phyloP scores from a whole-genome alignment of 1,140 invertebrate genomes.

The Ruditapes philippinarum region DNA sequence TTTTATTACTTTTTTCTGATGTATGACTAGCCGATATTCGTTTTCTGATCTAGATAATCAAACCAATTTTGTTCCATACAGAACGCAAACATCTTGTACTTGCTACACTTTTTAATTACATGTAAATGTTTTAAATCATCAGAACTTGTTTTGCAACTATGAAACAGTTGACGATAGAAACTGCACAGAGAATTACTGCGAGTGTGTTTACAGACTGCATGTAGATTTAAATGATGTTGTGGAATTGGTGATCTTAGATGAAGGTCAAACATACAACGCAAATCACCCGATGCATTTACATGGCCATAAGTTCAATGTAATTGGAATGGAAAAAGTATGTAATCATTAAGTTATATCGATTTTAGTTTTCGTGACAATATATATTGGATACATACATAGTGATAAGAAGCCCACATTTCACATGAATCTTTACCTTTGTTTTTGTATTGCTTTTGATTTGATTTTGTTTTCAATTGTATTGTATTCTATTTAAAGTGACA shows the following conservation, averaged over 20 bases:
- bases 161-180: slow-evolving; percentile 60
- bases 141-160: slow-evolving; percentile 75
- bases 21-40: no score
- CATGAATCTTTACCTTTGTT: no score
- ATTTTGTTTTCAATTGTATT: no score
- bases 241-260: slow-evolving; percentile 78
- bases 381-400: no score
- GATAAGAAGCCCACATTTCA: no score
- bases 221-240: slow-evolving; percentile 75
- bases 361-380: background rate
- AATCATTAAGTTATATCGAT: background rate
- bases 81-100: no score
- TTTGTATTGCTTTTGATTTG: background rate
- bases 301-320: slow-evolving; percentile 91
- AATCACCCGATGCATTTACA: slow-evolving; percentile 92
- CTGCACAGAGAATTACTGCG: slow-evolving; percentile 75
- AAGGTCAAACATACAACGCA: slow-evolving; percentile 84
- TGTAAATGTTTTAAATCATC: no score
- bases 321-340: slow-evolving; percentile 87
- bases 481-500: no score
- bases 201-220: slow-evolving; percentile 75
- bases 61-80: no score
- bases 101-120: no score
- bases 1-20: no score
- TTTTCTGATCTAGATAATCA: no score